Percentiles rank a stretch among this genome's conserved stretches.
These are phyloP conservation scores for Chunga burmeisteri DNA, from an alignment of 2,113 vertebrate genomes.

Conservation along the genomic window DNA sequence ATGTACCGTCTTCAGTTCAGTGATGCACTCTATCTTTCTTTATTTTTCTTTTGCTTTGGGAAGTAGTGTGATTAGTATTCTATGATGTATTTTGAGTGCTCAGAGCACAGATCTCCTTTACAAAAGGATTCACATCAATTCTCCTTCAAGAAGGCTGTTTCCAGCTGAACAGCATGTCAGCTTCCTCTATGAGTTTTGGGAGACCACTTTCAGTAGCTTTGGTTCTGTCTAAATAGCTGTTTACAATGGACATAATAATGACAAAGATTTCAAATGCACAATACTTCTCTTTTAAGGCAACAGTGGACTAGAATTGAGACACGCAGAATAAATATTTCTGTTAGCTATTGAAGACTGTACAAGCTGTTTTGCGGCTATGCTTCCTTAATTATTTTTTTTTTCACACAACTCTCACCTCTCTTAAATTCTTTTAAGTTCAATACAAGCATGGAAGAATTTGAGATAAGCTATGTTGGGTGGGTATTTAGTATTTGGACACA, in stretches of 20 bases:
- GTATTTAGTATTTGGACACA: neutral
- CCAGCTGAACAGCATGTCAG: constrained; percentile 35
- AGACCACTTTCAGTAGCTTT: constrained; percentile 22
- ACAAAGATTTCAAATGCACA: constrained; percentile 5
- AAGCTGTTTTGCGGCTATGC: neutral
- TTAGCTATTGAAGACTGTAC: neutral
- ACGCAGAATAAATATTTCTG: neutral
- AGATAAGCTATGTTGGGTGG: neutral
- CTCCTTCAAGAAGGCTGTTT: constrained; percentile 31
- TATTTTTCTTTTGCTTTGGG: constrained; percentile 15
- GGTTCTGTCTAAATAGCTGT: constrained; percentile 14
- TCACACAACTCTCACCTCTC: neutral
- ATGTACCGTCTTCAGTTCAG: neutral
- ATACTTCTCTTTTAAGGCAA: neutral
- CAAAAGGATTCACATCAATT: constrained; percentile 54
- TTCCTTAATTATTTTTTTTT: neutral
- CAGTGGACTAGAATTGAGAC: neutral
- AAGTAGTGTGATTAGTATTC: constrained; percentile 47
- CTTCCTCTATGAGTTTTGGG: constrained; percentile 31
- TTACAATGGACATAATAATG: constrained; percentile 19
- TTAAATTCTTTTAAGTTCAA: neutral
- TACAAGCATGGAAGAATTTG: neutral
- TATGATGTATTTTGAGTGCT: constrained; percentile 25
- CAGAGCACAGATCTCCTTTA: constrained; percentile 42
- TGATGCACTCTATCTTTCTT: neutral